Conservation (phyloP, 2,888 invertebrate genomes). For the Ophioninae sp. region DNA sequence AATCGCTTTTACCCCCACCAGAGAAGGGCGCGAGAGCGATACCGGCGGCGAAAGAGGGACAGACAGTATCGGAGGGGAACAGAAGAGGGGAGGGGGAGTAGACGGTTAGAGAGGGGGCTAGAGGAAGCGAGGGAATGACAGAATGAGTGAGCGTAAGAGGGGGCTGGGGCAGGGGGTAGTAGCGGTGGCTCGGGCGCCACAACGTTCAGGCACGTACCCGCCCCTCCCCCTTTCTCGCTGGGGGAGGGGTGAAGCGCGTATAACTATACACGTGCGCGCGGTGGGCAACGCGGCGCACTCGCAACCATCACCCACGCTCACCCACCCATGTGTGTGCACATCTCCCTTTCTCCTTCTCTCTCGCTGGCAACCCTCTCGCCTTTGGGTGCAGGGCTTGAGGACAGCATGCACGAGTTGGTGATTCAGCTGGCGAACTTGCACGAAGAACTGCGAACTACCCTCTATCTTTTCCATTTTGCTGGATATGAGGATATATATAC, state of each 20-base stretch:
- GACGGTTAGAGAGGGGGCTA: conserved; percentile 14
- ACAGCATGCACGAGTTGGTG: conserved; percentile 66
- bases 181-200: conserved; percentile 57
- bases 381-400: conserved; percentile 52
- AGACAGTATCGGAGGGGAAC: conserved; percentile 10
- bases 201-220: conserved; percentile 59
- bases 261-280: conserved; percentile 57
- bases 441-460: conserved; percentile 70
- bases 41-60: conserved; percentile 25
- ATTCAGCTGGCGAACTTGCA: conserved; percentile 68
- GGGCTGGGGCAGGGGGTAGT: conserved; percentile 34
- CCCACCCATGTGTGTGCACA: conserved; percentile 23
- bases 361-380: conserved; percentile 16
- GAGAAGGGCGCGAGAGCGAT: conserved; percentile 52
- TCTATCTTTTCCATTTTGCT: conserved; percentile 56
- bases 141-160: conserved; percentile 19
- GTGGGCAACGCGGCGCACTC: conserved; percentile 57
- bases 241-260: conserved; percentile 10
- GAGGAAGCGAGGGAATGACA: conserved; percentile 28
- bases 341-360: conserved; percentile 21
- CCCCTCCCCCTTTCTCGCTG: neutral
- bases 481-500: too few species aligned
- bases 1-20: conserved; percentile 72
- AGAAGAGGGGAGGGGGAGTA: conserved; percentile 13
- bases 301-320: conserved; percentile 49